These are phyloP conservation scores for Trissolcus basalis DNA, from an alignment of 1,140 invertebrate species.

Conservation along the genomic window DNA sequence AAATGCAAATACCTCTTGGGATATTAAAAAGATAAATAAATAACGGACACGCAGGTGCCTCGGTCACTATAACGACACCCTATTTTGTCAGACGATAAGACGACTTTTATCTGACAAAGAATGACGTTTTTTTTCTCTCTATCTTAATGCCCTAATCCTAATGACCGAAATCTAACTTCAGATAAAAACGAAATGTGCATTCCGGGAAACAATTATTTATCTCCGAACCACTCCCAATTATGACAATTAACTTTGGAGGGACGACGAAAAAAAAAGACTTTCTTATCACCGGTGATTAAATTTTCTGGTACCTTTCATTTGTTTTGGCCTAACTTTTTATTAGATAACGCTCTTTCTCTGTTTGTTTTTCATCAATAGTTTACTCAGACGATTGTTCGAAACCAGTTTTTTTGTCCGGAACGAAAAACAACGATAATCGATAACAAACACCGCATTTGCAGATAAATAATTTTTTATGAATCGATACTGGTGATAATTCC, in stretches of 20 bases:
- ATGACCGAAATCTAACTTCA: conserved; percentile 6
- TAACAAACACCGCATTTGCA: too few species aligned
- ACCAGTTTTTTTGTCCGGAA: too few species aligned
- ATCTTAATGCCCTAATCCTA: conserved; percentile 24
- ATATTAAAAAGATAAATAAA: conserved; percentile 23
- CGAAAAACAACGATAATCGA: too few species aligned
- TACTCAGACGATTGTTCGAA: too few species aligned
- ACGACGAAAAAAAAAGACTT: too few species aligned
- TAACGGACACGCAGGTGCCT: conserved; percentile 14
- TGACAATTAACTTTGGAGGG: background rate
- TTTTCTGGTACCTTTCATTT: too few species aligned
- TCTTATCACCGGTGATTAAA: too few species aligned
- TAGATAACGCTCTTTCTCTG: too few species aligned
- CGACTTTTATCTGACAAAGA: conserved; percentile 6
- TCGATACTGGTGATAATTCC: background rate
- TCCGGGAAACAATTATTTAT: background rate
- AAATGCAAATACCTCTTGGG: conserved; percentile 1
- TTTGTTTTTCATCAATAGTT: too few species aligned
- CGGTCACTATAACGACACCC: background rate
- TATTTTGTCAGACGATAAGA: conserved; percentile 13
- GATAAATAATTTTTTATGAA: too few species aligned
- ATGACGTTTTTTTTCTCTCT: conserved; percentile 22
- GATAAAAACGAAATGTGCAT: background rate
- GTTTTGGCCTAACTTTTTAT: too few species aligned
- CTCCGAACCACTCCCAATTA: background rate